phyloP scores from a whole-genome alignment of 2,797 vertebrate species.

The Coregonus sp. region DNA sequence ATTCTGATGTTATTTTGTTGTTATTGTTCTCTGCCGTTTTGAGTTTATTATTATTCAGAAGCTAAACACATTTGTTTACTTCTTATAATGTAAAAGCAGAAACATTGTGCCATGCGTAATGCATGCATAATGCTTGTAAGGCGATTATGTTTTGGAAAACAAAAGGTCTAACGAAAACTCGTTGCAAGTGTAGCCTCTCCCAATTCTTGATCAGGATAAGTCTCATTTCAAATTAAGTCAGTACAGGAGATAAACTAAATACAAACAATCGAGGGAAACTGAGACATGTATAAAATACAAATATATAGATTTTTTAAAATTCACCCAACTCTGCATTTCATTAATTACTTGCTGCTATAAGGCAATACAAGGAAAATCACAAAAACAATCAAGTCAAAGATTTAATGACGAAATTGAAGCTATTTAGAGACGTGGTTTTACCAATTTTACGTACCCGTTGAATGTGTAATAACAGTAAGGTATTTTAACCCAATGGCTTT shows the following conservation, averaged over 20 bases:
- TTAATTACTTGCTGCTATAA: no score
- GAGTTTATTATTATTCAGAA: not conserved
- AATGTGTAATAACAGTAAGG: not conserved
- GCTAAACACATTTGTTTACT: not conserved
- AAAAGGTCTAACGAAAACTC: not conserved
- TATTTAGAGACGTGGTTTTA: not conserved
- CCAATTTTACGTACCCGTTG: not conserved
- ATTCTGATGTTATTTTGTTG: conserved; percentile 14
- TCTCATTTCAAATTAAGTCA: not conserved
- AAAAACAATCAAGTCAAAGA: not conserved
- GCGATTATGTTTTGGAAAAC: not conserved
- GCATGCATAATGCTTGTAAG: not conserved
- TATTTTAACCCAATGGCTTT: not conserved
- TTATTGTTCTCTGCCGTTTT: not conserved
- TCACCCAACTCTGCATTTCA: not conserved
- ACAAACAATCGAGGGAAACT: no score
- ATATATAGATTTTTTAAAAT: no score
- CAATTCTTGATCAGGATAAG: not conserved
- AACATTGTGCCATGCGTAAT: not conserved
- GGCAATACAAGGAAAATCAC: no score
- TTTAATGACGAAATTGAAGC: not conserved
- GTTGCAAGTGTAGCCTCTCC: not conserved
- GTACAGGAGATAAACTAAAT: not conserved
- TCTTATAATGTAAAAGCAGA: not conserved
- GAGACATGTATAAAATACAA: no score